Percentiles rank a stretch among this genome's conserved stretches.
Conservation (phyloP, 2,888 invertebrate species). For the Emmelina monodactyla region DNA sequence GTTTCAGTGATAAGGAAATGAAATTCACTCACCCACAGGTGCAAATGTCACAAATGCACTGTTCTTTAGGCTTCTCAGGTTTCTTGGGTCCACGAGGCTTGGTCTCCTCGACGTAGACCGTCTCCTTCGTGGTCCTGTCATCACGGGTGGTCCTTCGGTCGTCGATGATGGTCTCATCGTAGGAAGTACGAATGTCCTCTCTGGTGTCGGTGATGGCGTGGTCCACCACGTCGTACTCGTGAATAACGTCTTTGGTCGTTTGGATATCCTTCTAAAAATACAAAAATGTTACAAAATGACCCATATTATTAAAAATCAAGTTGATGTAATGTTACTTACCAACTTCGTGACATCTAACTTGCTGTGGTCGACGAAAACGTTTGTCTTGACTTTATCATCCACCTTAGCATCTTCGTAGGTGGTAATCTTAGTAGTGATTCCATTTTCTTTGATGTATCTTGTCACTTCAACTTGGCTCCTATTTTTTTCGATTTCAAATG, state of each 20-base stretch:
- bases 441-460: slow-evolving; percentile 55
- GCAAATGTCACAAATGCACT: slow-evolving; percentile 90
- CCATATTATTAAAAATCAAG: neutral
- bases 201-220: slow-evolving; percentile 55
- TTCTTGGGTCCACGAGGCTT: slow-evolving; percentile 50
- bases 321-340: slow-evolving; percentile 35
- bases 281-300: slow-evolving; percentile 4
- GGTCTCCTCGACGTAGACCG: slow-evolving; percentile 47
- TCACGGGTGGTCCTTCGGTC: slow-evolving; percentile 55
- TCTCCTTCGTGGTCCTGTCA: slow-evolving; percentile 42
- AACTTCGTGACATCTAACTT: slow-evolving; percentile 60
- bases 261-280: slow-evolving; percentile 54
- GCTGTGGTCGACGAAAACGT: slow-evolving; percentile 61
- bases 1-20: too few species aligned
- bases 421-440: slow-evolving; percentile 52
- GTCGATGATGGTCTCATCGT: slow-evolving; percentile 51
- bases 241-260: slow-evolving; percentile 53
- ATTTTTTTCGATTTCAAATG: slow-evolving; percentile 54
- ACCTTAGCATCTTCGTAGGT: slow-evolving; percentile 61
- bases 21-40: slow-evolving; percentile 82
- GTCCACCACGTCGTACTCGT: slow-evolving; percentile 59
- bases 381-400: slow-evolving; percentile 56
- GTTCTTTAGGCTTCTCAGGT: slow-evolving; percentile 69
- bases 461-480: slow-evolving; percentile 60
- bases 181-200: slow-evolving; percentile 53